Percentiles rank a stretch among this genome's conserved stretches.
These are phyloP conservation scores for Brachycybe producta DNA, from an alignment of 2,888 invertebrate genomes.

Conservation along the genomic window DNA sequence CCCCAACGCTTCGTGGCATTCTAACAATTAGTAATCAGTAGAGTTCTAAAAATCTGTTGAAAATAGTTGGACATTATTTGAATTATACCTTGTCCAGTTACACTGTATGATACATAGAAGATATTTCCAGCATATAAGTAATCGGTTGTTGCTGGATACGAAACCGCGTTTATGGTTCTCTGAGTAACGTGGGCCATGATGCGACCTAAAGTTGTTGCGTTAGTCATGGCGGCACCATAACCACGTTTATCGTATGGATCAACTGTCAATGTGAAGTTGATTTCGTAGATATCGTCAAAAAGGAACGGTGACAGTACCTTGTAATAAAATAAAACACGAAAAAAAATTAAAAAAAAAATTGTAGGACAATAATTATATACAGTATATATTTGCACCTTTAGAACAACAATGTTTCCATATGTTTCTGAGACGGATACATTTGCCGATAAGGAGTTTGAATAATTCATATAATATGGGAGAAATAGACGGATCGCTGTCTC, in stretches of 20 bases:
- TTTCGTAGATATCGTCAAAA: slow-evolving; percentile 21
- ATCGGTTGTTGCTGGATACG: slow-evolving; percentile 3
- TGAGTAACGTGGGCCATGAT: slow-evolving; percentile 1
- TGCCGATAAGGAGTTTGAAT: not conserved
- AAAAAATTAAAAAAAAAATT: not conserved
- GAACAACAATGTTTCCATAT: not conserved
- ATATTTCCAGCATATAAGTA: not conserved
- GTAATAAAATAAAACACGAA: not conserved
- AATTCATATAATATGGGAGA: slow-evolving; percentile 10
- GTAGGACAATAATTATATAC: not conserved
- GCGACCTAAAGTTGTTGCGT: slow-evolving; percentile 15
- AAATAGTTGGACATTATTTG: too few relatives aligned
- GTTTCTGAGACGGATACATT: not conserved
- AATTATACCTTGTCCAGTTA: slow-evolving; percentile 8
- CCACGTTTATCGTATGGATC: slow-evolving; percentile 18
- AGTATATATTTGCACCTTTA: not conserved
- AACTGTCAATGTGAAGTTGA: slow-evolving; percentile 21
- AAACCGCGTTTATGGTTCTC: not conserved
- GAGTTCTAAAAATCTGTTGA: too few relatives aligned
- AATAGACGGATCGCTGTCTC: slow-evolving; percentile 1
- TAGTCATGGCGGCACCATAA: slow-evolving; percentile 7
- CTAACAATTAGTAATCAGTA: slow-evolving; percentile 1
- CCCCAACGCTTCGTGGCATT: slow-evolving; percentile 12
- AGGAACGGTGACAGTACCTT: slow-evolving; percentile 18
- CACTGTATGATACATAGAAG: slow-evolving; percentile 7